A percentile compares a stretch with the other conserved stretches of the same genome.
Conservation (phyloP, 2,888 invertebrate genomes). For the Ennomos erosarius region DNA sequence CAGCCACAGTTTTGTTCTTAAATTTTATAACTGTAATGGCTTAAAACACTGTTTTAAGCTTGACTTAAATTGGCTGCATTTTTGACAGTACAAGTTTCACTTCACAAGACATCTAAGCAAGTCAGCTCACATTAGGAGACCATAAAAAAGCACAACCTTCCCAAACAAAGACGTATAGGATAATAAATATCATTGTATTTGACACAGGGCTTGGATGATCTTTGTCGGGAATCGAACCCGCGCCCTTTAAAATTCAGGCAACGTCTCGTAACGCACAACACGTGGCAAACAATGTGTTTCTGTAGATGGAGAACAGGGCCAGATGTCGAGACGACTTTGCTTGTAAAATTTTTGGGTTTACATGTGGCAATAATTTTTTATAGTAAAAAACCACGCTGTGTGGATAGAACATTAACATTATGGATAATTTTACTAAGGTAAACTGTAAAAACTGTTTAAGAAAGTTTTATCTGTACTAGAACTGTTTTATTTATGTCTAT, state of each 20-base stretch:
- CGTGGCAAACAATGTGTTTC: constrained; percentile 83
- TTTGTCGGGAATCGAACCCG: constrained; percentile 61
- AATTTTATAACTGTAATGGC: too few relatives aligned
- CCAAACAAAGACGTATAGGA: constrained; percentile 32
- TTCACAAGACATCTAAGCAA: constrained; percentile 2
- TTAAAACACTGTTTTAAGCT: too few relatives aligned
- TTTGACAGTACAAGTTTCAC: neutral
- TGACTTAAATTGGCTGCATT: too few relatives aligned
- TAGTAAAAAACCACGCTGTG: too few relatives aligned
- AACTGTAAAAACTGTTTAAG: too few relatives aligned
- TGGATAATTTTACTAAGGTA: too few relatives aligned
- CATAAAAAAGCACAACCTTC: constrained; percentile 3
- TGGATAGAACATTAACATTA: too few relatives aligned
- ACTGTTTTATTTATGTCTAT: too few relatives aligned
- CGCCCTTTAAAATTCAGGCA: constrained; percentile 71
- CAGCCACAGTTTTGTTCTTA: too few relatives aligned
- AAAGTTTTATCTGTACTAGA: too few relatives aligned
- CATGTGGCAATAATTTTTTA: too few relatives aligned
- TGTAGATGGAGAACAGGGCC: constrained; percentile 60
- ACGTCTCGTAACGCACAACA: constrained; percentile 72
- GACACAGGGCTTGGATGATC: constrained; percentile 27
- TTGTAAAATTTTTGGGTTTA: neutral
- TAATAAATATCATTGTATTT: constrained; percentile 32
- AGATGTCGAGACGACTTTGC: constrained; percentile 47
- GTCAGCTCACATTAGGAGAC: neutral